phyloP scores from a whole-genome alignment of 92 coral and sea anemone genomes.

The Phymanthus crucifer region DNA sequence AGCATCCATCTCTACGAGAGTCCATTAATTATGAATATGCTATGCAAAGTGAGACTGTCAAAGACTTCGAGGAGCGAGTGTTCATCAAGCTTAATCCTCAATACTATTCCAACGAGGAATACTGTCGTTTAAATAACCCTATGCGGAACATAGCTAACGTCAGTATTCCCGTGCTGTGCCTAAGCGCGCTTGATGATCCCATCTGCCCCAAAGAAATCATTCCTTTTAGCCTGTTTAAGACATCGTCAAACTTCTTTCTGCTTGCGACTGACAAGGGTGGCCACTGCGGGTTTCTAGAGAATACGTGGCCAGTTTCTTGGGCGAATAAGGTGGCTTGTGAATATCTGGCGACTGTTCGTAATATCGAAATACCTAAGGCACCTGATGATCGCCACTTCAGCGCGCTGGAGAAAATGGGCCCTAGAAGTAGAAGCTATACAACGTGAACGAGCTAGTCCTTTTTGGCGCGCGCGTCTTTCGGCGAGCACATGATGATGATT shows the following conservation, averaged over 20 bases:
- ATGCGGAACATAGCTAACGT: slow-evolving; percentile 84
- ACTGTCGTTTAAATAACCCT: slow-evolving; percentile 81
- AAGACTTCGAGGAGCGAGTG: slow-evolving; percentile 88
- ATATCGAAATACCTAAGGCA: slow-evolving; percentile 74
- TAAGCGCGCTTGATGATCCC: slow-evolving; percentile 94
- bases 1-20: slow-evolving; percentile 81
- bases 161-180: slow-evolving; percentile 84
- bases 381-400: slow-evolving; percentile 69
- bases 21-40: slow-evolving; percentile 76
- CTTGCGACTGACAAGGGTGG: slow-evolving; percentile 92
- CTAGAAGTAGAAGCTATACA: slow-evolving; percentile 90
- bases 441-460: slow-evolving; percentile 44
- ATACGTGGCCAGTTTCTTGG: slow-evolving; percentile 78
- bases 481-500: background rate
- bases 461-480: background rate
- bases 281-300: slow-evolving; percentile 92
- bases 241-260: slow-evolving; percentile 87
- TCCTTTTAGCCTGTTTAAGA: slow-evolving; percentile 93
- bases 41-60: slow-evolving; percentile 65
- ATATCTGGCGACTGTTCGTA: slow-evolving; percentile 68
- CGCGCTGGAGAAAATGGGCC: slow-evolving; percentile 67
- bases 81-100: slow-evolving; percentile 68
- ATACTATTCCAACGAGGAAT: slow-evolving; percentile 68
- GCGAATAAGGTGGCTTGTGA: slow-evolving; percentile 77
- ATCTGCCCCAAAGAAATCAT: slow-evolving; percentile 81